Evolutionary conservation across 64 coral and sea anemone species (phyloP).

Genomic region (Hydrozoanthus tunicans): DNA sequence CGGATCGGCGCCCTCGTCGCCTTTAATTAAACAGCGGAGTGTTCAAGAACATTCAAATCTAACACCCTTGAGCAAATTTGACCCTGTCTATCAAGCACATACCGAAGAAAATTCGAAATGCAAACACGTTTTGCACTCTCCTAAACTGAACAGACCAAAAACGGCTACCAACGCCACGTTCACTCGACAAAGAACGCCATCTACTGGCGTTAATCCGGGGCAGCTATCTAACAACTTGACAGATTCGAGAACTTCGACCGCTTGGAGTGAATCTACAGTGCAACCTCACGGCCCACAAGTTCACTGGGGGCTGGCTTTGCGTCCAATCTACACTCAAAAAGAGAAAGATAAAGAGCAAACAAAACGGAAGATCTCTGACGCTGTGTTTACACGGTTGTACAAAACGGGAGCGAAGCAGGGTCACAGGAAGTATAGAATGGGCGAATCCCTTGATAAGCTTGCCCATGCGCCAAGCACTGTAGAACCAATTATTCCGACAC

Average conservation of each 20-base stretch:
- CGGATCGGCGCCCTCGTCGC: background rate
- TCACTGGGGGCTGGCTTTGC: conserved; percentile 48
- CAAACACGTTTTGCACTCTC: background rate
- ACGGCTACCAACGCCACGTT: background rate
- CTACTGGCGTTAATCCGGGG: background rate
- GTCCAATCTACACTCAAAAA: conserved; percentile 49
- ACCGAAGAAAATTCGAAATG: background rate
- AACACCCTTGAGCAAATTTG: background rate
- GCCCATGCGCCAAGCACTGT: background rate
- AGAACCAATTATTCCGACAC: background rate
- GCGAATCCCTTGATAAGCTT: conserved; percentile 8
- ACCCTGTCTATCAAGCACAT: conserved; percentile 23
- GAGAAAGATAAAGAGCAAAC: conserved; percentile 57
- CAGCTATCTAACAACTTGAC: background rate
- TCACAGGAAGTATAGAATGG: conserved; percentile 15
- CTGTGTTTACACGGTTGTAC: conserved; percentile 18
- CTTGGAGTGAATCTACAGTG: conserved; percentile 3
- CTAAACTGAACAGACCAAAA: conserved; percentile 17
- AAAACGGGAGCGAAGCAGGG: background rate
- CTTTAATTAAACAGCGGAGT: conserved; percentile 27
- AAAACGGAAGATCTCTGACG: conserved; percentile 31
- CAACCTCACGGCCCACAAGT: background rate
- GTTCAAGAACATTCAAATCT: conserved; percentile 1
- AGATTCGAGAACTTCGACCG: background rate
- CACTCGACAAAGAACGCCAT: background rate